These are phyloP conservation scores for Philereme transversata DNA, from an alignment of 2,888 invertebrate species.

Conservation along the genomic window DNA sequence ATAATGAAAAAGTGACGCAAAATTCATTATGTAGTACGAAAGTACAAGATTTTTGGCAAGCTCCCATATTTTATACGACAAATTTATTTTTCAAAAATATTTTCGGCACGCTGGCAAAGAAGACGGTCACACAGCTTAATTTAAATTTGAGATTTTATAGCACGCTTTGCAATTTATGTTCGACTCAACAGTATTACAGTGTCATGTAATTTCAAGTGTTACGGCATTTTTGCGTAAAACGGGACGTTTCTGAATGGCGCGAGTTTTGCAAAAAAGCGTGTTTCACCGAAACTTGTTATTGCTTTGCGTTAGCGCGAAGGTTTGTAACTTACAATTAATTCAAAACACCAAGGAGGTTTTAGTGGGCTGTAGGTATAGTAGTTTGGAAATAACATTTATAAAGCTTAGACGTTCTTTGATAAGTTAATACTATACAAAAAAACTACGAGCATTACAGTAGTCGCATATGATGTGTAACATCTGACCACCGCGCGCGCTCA, in stretches of 20 bases:
- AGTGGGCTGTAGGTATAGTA: too few species aligned
- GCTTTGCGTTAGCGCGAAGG: slow-evolving; percentile 2
- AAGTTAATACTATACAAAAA: too few species aligned
- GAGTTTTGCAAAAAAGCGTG: slow-evolving; percentile 19
- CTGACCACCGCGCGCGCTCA: too few species aligned
- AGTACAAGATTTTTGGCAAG: slow-evolving; percentile 19
- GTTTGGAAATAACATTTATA: too few species aligned
- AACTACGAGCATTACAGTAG: too few species aligned
- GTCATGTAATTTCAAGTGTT: slow-evolving; percentile 28
- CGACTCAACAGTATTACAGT: slow-evolving; percentile 27
- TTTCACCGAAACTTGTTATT: slow-evolving; percentile 27
- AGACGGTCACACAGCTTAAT: slow-evolving; percentile 54
- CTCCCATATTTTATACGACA: slow-evolving; percentile 26
- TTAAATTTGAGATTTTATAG: slow-evolving; percentile 58
- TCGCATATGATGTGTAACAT: too few species aligned
- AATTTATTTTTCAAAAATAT: slow-evolving; percentile 21
- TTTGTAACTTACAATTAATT: not conserved
- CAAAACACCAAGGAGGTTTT: not conserved
- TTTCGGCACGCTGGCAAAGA: slow-evolving; percentile 44
- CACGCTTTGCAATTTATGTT: slow-evolving; percentile 48
- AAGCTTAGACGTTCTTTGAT: too few species aligned
- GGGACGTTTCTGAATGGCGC: slow-evolving; percentile 38
- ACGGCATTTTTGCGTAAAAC: slow-evolving; percentile 34
- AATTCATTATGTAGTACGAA: slow-evolving; percentile 51
- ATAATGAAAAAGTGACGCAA: slow-evolving; percentile 50